Percentiles rank a stretch among this genome's conserved stretches.
These are phyloP conservation scores for Dicaeum eximium DNA, from an alignment of 2,113 vertebrate genomes.

Conservation along the genomic window DNA sequence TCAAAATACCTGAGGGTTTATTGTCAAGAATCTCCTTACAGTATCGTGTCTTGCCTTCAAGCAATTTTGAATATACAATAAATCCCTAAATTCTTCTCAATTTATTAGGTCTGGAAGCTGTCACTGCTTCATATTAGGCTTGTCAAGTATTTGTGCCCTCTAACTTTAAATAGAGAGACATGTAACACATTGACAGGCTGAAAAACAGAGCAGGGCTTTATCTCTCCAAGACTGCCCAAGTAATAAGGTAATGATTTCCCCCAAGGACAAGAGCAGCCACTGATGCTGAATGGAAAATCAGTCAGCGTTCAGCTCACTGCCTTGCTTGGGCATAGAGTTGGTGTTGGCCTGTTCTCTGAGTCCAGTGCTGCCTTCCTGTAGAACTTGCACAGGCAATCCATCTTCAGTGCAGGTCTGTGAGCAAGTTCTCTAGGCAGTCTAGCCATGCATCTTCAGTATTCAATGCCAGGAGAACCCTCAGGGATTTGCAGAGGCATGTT, in stretches of 20 bases:
- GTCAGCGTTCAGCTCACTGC: background rate
- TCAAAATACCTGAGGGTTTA: constrained; percentile 23
- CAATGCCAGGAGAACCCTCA: background rate
- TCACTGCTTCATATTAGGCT: background rate
- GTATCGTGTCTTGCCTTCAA: background rate
- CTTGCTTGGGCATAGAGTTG: background rate
- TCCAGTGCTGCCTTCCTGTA: background rate
- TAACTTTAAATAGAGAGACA: background rate
- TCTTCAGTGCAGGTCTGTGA: background rate
- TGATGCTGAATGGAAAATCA: background rate
- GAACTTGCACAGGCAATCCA: background rate
- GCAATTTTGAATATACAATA: constrained; percentile 6
- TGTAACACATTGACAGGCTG: background rate
- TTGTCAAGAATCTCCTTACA: constrained; percentile 3
- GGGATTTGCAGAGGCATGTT: background rate
- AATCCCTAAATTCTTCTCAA: background rate
- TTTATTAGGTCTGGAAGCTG: constrained; percentile 20
- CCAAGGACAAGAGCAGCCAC: background rate
- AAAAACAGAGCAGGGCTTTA: background rate
- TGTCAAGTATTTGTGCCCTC: background rate
- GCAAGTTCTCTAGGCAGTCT: background rate
- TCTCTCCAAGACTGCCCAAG: background rate
- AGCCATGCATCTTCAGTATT: background rate
- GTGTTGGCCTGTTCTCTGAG: background rate
- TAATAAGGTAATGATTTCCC: constrained; percentile 13